Percentiles rank a stretch among this genome's conserved stretches.
Conservation (phyloP, 2,888 invertebrate species). For the Drosophila lutescens region DNA sequence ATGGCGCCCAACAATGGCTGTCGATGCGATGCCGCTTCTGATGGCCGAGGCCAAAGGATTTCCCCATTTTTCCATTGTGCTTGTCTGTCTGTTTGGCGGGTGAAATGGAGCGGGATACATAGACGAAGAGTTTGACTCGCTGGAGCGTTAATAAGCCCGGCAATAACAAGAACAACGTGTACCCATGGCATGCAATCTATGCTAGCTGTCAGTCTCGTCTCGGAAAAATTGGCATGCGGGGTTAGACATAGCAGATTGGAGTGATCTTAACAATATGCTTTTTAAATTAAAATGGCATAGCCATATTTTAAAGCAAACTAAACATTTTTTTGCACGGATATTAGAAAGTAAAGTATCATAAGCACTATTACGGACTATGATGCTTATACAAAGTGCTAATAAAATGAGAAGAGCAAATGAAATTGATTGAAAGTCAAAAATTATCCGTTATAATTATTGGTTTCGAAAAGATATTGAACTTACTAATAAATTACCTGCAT, state of each 20-base stretch:
- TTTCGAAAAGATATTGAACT: not conserved
- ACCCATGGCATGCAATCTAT: slow-evolving; percentile 35
- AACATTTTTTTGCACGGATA: not conserved
- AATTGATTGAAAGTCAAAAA: too few species aligned
- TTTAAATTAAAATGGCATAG: not conserved
- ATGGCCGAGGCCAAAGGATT: slow-evolving; percentile 26
- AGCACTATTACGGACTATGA: too few species aligned
- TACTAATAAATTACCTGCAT: too few species aligned
- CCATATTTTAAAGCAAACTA: not conserved
- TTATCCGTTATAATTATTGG: not conserved
- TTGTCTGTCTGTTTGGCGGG: slow-evolving; percentile 27
- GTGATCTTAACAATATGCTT: not conserved
- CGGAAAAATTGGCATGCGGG: slow-evolving; percentile 1
- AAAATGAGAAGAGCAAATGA: too few species aligned
- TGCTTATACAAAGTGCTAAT: too few species aligned
- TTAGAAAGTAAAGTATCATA: not conserved
- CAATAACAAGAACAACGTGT: slow-evolving; percentile 8
- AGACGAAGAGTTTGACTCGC: slow-evolving; percentile 18
- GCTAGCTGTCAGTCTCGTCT: slow-evolving; percentile 30
- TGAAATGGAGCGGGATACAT: slow-evolving; percentile 3
- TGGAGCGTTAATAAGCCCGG: slow-evolving; percentile 68
- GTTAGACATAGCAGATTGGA: slow-evolving; percentile 12
- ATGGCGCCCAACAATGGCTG: slow-evolving; percentile 42
- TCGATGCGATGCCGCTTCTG: slow-evolving; percentile 19
- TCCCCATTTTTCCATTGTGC: slow-evolving; percentile 34